Evolutionary conservation across 2,797 vertebrate genomes (phyloP).

Genomic region (Sebastes matsubarae): DNA sequence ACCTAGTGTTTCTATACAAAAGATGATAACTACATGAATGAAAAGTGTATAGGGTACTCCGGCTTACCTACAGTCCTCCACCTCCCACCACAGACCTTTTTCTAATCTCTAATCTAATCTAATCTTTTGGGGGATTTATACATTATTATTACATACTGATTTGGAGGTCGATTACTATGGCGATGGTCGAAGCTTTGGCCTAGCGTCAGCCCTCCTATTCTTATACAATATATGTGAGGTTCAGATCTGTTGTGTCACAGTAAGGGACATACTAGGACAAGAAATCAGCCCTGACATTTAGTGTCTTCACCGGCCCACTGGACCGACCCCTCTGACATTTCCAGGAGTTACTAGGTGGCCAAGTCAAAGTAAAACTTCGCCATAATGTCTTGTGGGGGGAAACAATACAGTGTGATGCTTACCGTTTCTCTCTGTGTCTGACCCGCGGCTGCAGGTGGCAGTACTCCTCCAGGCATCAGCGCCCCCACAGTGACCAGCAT

Average conservation of each 20-base stretch:
- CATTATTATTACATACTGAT: too few relatives aligned
- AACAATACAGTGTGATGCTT: background rate
- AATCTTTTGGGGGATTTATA: too few relatives aligned
- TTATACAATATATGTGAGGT: conserved; percentile 24
- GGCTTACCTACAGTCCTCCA: too few relatives aligned
- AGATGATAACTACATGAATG: too few relatives aligned
- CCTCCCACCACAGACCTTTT: too few relatives aligned
- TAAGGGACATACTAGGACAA: conserved; percentile 39
- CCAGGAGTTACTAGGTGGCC: conserved; percentile 47
- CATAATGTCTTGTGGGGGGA: conserved; percentile 13
- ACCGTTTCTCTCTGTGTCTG: conserved; percentile 34
- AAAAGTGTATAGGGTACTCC: too few relatives aligned
- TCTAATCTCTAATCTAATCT: too few relatives aligned
- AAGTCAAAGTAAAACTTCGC: conserved; percentile 57
- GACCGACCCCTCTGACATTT: conserved; percentile 73
- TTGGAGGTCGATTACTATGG: too few relatives aligned
- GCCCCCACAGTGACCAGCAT: conserved; percentile 99
- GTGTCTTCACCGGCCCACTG: conserved; percentile 65
- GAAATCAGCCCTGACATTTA: conserved; percentile 76
- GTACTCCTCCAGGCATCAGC: conserved; percentile 97
- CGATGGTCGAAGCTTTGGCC: too few relatives aligned
- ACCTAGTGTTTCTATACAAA: too few relatives aligned
- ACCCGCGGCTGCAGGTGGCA: conserved; percentile 76
- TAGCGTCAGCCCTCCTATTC: background rate
- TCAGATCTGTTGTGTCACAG: conserved; percentile 53